A percentile compares a stretch with the other conserved stretches of the same genome.
phyloP scores from a whole-genome alignment of 2,888 invertebrate species.

The Tenthredo mesomela region DNA sequence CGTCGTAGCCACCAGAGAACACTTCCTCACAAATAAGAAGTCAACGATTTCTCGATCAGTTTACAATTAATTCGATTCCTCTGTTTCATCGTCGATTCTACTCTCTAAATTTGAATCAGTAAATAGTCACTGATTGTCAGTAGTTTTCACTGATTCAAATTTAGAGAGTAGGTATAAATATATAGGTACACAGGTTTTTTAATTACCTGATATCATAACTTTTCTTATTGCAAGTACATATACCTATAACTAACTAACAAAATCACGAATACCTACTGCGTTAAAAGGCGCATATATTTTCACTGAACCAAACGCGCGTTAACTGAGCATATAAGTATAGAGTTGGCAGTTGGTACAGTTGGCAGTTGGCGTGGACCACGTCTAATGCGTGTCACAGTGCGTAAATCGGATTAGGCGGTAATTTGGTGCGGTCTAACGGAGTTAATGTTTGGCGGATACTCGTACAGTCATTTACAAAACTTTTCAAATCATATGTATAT shows the following conservation, averaged over 20 bases:
- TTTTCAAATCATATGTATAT: not conserved
- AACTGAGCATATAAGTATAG: conserved; percentile 14
- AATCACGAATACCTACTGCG: not conserved
- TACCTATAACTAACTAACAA: not conserved
- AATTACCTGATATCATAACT: not conserved
- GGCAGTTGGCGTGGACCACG: conserved; percentile 50
- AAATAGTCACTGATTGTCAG: no score
- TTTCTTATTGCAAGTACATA: not conserved
- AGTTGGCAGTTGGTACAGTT: conserved; percentile 42
- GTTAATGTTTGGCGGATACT: conserved; percentile 49
- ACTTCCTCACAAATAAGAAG: not conserved
- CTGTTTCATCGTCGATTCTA: not conserved
- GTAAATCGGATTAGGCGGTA: conserved; percentile 52
- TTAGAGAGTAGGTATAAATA: not conserved
- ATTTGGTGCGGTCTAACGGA: conserved; percentile 52
- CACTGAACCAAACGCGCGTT: not conserved
- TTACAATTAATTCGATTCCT: conserved; percentile 22
- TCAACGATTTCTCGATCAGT: conserved; percentile 38
- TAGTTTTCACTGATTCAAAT: no score
- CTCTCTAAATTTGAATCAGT: no score
- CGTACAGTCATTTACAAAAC: conserved; percentile 42
- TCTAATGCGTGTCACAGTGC: conserved; percentile 51
- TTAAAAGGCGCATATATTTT: not conserved
- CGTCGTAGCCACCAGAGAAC: conserved; percentile 48
- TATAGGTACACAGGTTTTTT: not conserved